A percentile compares a stretch with the other conserved stretches of the same genome.
These are phyloP conservation scores for Morus bassanus DNA, from an alignment of 2,797 vertebrate genomes.

Conservation along the genomic window DNA sequence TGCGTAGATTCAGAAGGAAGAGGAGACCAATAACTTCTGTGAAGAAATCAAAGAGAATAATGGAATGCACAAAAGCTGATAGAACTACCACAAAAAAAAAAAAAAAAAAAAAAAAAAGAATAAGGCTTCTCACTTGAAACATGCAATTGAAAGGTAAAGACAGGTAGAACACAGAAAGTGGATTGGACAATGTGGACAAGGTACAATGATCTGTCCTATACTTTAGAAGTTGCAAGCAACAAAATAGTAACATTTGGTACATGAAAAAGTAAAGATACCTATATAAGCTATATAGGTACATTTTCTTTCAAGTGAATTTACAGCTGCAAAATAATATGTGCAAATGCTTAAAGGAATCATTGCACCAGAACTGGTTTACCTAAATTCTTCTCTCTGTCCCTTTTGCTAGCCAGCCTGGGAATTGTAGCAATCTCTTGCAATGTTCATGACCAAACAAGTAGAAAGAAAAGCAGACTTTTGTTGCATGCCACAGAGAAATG, in stretches of 20 bases:
- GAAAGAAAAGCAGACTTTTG: not conserved
- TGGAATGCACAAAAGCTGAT: not conserved
- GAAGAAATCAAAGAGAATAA: not conserved
- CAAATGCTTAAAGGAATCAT: not conserved
- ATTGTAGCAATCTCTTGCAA: not conserved
- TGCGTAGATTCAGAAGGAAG: not conserved
- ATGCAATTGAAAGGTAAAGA: not conserved
- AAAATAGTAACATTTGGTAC: not conserved
- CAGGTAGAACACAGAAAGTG: not conserved
- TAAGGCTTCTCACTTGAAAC: not conserved
- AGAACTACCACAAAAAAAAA: not conserved
- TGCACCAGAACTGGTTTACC: not conserved
- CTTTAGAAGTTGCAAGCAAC: not conserved
- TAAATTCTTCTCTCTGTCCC: not conserved
- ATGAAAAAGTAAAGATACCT: not conserved
- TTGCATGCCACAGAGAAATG: not conserved
- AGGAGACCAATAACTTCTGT: not conserved
- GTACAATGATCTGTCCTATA: not conserved
- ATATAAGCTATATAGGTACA: not conserved
- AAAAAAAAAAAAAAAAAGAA: not conserved
- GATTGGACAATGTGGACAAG: not conserved
- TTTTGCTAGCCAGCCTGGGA: not conserved
- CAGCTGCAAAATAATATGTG: not conserved
- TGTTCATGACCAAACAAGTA: not conserved
- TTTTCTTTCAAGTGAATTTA: not conserved